phyloP scores from a whole-genome alignment of 2,888 invertebrate species.

The Cosmopolites sordidus region DNA sequence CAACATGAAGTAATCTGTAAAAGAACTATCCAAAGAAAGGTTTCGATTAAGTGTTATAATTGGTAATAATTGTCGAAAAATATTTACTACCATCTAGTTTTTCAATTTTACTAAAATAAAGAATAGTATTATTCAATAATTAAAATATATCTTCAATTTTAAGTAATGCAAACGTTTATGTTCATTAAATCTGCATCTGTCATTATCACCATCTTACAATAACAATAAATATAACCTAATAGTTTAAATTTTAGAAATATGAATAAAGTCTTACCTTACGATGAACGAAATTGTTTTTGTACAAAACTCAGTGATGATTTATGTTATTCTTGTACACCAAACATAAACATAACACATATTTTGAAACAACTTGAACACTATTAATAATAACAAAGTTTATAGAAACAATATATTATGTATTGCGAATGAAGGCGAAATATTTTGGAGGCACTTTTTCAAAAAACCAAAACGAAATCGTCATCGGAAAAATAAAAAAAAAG shows the following conservation, averaged over 20 bases:
- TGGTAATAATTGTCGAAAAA: too few species aligned
- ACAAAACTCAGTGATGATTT: slow-evolving; percentile 31
- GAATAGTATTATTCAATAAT: too few species aligned
- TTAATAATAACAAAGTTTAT: slow-evolving; percentile 26
- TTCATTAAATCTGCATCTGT: not conserved
- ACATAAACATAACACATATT: slow-evolving; percentile 43
- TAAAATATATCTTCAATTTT: too few species aligned
- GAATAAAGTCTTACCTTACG: slow-evolving; percentile 28
- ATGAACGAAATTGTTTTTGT: slow-evolving; percentile 25
- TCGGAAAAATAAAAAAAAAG: slow-evolving; percentile 31
- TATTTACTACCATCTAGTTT: too few species aligned
- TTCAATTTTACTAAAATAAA: too few species aligned
- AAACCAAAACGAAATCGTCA: slow-evolving; percentile 30
- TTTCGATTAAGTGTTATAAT: too few species aligned
- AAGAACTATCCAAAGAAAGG: too few species aligned
- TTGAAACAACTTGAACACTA: slow-evolving; percentile 28
- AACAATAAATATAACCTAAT: slow-evolving; percentile 6
- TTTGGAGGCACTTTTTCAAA: slow-evolving; percentile 10
- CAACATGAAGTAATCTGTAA: too few species aligned
- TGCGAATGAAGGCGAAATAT: slow-evolving; percentile 34
- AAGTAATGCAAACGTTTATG: too few species aligned
- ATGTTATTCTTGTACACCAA: slow-evolving; percentile 38
- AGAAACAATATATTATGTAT: slow-evolving; percentile 30
- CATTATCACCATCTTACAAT: slow-evolving; percentile 1
- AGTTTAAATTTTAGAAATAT: slow-evolving; percentile 13